A percentile compares a stretch with the other conserved stretches of the same genome.
phyloP scores from a whole-genome alignment of 2,888 invertebrate species.

The Tetragonula carbonaria region DNA sequence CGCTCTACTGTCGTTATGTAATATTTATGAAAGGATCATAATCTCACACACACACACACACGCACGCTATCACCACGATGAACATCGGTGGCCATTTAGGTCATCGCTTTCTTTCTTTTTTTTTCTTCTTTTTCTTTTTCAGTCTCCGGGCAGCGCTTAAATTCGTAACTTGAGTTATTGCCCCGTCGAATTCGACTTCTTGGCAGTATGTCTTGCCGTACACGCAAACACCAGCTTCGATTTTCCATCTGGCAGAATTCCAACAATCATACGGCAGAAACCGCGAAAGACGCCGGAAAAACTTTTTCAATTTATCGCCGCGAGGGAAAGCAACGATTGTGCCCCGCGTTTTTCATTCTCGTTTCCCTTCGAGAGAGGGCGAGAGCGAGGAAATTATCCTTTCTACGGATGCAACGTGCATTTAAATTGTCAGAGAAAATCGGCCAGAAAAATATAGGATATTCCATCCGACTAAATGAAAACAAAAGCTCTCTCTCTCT shows the following conservation, averaged over 20 bases:
- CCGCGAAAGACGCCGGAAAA: slow-evolving; percentile 42
- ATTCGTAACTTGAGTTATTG: slow-evolving; percentile 24
- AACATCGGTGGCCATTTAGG: not conserved
- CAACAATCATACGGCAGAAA: slow-evolving; percentile 56
- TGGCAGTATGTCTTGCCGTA: slow-evolving; percentile 15
- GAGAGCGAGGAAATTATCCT: not conserved
- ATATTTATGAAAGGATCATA: not conserved
- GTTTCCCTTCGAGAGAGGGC: not conserved
- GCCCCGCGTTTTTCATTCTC: slow-evolving; percentile 44
- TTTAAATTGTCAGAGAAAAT: slow-evolving; percentile 46
- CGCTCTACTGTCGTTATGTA: not conserved
- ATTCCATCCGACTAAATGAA: slow-evolving; percentile 21
- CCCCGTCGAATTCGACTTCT: slow-evolving; percentile 36
- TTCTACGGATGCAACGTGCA: slow-evolving; percentile 28
- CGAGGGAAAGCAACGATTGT: slow-evolving; percentile 47
- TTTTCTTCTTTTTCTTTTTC: not conserved
- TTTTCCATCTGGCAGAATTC: slow-evolving; percentile 60
- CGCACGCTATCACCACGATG: not conserved
- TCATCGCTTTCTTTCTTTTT: not conserved
- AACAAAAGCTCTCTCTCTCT: slow-evolving; percentile 32
- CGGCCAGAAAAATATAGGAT: slow-evolving; percentile 24
- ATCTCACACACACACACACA: not conserved
- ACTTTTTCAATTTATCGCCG: slow-evolving; percentile 51
- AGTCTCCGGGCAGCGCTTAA: not conserved
- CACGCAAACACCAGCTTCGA: slow-evolving; percentile 58